Conservation (phyloP, 2,797 vertebrate genomes). For the Hemibagrus guttatus region DNA sequence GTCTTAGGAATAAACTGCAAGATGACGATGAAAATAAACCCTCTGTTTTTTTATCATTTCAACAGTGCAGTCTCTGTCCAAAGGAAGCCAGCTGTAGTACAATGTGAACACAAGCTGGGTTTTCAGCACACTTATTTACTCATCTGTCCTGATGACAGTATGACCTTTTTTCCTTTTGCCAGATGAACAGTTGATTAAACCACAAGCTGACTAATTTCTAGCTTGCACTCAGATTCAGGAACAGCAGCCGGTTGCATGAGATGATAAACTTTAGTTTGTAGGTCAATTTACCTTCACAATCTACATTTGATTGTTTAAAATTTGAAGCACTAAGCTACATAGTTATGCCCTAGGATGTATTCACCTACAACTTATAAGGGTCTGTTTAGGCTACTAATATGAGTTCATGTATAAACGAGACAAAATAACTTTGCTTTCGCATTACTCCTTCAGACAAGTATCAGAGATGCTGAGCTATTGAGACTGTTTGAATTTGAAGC, state of each 20-base stretch:
- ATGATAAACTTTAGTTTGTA: background rate
- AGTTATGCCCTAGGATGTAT: no score
- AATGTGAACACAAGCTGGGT: slow-evolving; percentile 13
- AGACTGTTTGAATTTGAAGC: background rate
- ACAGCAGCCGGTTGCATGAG: background rate
- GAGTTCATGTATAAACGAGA: background rate
- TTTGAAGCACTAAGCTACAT: no score
- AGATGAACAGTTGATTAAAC: slow-evolving; percentile 13
- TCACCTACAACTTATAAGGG: background rate
- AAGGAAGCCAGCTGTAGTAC: background rate
- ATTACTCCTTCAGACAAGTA: background rate
- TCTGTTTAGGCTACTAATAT: background rate
- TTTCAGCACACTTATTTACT: slow-evolving; percentile 20
- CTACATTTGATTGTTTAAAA: background rate
- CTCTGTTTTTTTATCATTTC: slow-evolving; percentile 46
- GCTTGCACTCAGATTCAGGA: background rate
- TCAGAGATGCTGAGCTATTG: background rate
- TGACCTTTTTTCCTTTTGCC: slow-evolving; percentile 7
- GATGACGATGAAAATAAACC: background rate
- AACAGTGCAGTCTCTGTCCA: slow-evolving; percentile 13
- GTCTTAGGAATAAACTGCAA: slow-evolving; percentile 2
- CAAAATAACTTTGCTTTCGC: background rate
- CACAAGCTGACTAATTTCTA: background rate
- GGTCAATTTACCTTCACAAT: no score
- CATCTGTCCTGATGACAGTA: slow-evolving; percentile 16